Conservation (phyloP, 2,797 vertebrate species). For the Eutrigla gurnardus region DNA sequence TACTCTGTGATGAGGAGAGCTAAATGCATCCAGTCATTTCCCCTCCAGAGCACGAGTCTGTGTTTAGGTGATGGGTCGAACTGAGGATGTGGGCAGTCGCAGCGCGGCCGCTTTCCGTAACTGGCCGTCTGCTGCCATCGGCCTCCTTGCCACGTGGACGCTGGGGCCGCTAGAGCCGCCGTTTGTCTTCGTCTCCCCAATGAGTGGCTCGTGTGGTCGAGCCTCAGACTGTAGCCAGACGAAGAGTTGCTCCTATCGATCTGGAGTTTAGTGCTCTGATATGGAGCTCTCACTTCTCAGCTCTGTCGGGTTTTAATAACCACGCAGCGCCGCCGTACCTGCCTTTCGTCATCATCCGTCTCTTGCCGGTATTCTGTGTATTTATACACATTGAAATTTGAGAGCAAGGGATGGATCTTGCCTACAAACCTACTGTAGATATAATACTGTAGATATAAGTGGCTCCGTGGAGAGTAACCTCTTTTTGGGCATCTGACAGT, state of each 20-base stretch:
- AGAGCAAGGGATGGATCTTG: not conserved
- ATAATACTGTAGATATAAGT: not conserved
- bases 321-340: constrained; percentile 3
- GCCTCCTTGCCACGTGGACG: constrained; percentile 65
- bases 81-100: constrained; percentile 73
- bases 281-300: constrained; percentile 57
- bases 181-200: constrained; percentile 51
- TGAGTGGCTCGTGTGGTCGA: constrained; percentile 45
- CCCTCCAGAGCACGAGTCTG: constrained; percentile 64
- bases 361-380: not conserved
- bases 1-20: constrained; percentile 68
- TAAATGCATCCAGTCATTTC: constrained; percentile 79
- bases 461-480: not conserved
- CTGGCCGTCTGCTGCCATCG: constrained; percentile 39
- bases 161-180: constrained; percentile 38
- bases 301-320: constrained; percentile 18
- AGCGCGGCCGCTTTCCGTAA: constrained; percentile 48
- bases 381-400: not conserved
- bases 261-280: constrained; percentile 11
- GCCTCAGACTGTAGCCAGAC: constrained; percentile 30
- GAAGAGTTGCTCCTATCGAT: constrained; percentile 11
- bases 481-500: not conserved
- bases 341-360: not conserved
- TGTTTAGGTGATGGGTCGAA: constrained; percentile 71
- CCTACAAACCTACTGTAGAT: not conserved